Evolutionary conservation across 92 coral and sea anemone species (phyloP).

Genomic region (Porites cylindrica): DNA sequence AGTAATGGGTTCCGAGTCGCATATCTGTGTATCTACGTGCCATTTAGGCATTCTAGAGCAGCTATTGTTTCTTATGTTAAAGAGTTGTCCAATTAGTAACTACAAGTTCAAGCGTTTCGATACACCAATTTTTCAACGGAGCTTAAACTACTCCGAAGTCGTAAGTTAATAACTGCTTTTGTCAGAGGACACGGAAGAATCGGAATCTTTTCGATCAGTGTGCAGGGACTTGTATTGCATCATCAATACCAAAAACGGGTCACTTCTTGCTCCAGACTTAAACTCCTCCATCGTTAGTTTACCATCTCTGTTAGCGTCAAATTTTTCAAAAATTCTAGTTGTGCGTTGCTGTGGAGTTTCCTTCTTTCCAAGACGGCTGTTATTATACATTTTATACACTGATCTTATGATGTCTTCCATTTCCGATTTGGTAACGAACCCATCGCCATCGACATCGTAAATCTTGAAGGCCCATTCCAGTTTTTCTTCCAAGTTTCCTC

Average conservation of each 20-base stretch:
- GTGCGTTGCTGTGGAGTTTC: slow-evolving; percentile 88
- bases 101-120: neutral
- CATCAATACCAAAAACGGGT: slow-evolving; percentile 91
- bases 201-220: slow-evolving; percentile 2
- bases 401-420: slow-evolving; percentile 87
- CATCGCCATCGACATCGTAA: slow-evolving; percentile 96
- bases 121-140: neutral
- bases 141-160: neutral
- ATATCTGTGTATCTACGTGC: too few species aligned
- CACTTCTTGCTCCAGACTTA: slow-evolving; percentile 85
- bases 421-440: slow-evolving; percentile 81
- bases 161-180: neutral
- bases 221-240: slow-evolving; percentile 79
- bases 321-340: slow-evolving; percentile 82
- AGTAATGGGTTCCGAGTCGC: too few species aligned
- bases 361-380: slow-evolving; percentile 59
- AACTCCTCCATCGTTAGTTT: slow-evolving; percentile 88
- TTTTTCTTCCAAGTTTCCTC: slow-evolving; percentile 95
- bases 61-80: too few species aligned
- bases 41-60: too few species aligned
- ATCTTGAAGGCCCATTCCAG: slow-evolving; percentile 96
- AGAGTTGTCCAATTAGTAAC: neutral
- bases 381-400: slow-evolving; percentile 82
- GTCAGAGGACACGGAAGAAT: slow-evolving; percentile 1
- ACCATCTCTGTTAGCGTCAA: slow-evolving; percentile 86